A percentile compares a stretch with the other conserved stretches of the same genome.
Evolutionary conservation across 2,888 invertebrate species (phyloP).

Genomic region (Apotomis capreana): DNA sequence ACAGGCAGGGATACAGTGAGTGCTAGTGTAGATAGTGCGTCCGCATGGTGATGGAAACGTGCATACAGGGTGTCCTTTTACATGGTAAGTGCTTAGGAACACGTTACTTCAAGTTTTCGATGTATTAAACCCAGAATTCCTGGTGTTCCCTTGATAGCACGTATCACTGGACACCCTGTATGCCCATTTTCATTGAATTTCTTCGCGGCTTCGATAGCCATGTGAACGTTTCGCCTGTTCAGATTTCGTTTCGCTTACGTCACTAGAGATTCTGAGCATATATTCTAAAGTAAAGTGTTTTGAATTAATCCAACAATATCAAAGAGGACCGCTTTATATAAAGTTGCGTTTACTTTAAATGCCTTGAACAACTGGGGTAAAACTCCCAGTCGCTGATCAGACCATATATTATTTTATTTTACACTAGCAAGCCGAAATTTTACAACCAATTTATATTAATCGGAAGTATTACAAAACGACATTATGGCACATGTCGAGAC

Average conservation of each 20-base stretch:
- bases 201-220: slow-evolving; percentile 5
- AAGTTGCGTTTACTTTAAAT: slow-evolving; percentile 11
- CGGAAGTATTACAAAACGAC: too few species aligned
- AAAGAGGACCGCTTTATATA: slow-evolving; percentile 18
- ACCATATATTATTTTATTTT: not conserved
- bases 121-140: slow-evolving; percentile 5
- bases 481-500: too few species aligned
- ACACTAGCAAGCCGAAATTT: not conserved
- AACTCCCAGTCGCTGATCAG: slow-evolving; percentile 2
- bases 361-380: slow-evolving; percentile 6
- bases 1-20: slow-evolving; percentile 81
- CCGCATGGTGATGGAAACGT: slow-evolving; percentile 51
- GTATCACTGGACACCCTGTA: slow-evolving; percentile 35
- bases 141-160: slow-evolving; percentile 28
- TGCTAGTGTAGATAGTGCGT: slow-evolving; percentile 59
- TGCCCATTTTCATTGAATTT: not conserved
- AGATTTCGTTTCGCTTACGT: slow-evolving; percentile 26
- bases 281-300: slow-evolving; percentile 32
- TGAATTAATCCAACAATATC: slow-evolving; percentile 28
- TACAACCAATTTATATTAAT: too few species aligned
- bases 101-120: slow-evolving; percentile 18
- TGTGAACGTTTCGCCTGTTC: slow-evolving; percentile 16
- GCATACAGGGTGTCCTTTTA: slow-evolving; percentile 50
- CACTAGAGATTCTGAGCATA: slow-evolving; percentile 28
- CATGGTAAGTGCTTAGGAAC: slow-evolving; percentile 33